Percentiles rank a stretch among this genome's conserved stretches.
These are phyloP conservation scores for Galeopsomyia nigrocyanea DNA, from an alignment of 2,888 invertebrate genomes.

Conservation along the genomic window DNA sequence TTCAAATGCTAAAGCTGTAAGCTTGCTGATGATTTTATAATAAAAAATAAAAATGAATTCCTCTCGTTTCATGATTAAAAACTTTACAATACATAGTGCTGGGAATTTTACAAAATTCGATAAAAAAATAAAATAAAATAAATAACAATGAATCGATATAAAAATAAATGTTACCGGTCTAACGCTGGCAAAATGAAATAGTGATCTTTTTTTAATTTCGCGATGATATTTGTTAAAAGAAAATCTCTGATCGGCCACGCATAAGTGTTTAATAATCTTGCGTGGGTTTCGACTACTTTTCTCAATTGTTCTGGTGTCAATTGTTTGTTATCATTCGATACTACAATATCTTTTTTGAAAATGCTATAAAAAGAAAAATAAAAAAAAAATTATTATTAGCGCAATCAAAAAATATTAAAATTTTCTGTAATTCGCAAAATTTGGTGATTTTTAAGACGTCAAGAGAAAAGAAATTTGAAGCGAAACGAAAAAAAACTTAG, in stretches of 20 bases:
- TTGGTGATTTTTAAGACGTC: neutral
- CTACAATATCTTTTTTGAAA: constrained; percentile 16
- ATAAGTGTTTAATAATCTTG: constrained; percentile 45
- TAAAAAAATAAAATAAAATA: no score
- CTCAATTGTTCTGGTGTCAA: constrained; percentile 43
- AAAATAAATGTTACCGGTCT: constrained; percentile 1
- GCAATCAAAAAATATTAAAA: neutral
- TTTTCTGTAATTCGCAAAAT: neutral
- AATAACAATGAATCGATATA: no score
- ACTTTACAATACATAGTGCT: no score
- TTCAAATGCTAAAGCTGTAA: no score
- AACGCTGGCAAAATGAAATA: constrained; percentile 21
- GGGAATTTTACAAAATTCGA: no score
- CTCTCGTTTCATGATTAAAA: no score
- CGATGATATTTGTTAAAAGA: constrained; percentile 53
- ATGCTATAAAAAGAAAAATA: constrained; percentile 39
- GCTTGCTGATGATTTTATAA: no score
- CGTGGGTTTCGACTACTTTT: constrained; percentile 49
- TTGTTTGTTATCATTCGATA: constrained; percentile 13
- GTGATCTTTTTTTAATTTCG: constrained; percentile 45
- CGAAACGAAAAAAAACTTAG: no score
- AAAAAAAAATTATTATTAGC: neutral
- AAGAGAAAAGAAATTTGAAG: neutral
- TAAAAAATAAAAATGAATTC: no score
- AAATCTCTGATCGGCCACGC: constrained; percentile 57